Evolutionary conservation across 2,888 invertebrate species (phyloP).

Genomic region (Spodoptera picta): DNA sequence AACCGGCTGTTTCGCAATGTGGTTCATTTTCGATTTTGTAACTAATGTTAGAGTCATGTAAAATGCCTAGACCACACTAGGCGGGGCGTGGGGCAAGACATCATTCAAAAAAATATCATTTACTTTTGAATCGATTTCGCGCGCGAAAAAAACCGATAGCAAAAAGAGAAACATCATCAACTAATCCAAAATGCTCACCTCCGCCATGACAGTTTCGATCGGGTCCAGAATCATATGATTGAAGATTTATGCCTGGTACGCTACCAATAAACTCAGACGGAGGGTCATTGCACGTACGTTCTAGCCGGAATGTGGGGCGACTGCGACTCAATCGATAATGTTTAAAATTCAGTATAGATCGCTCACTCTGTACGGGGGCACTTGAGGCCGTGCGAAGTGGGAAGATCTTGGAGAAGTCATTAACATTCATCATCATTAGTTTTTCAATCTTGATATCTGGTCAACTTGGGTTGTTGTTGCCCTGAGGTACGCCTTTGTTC

Average conservation of each 20-base stretch:
- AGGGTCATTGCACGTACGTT: constrained; percentile 61
- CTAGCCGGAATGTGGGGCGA: constrained; percentile 75
- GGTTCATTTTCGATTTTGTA: too few relatives aligned
- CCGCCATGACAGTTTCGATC: constrained; percentile 34
- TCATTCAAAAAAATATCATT: too few relatives aligned
- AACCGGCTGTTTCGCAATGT: too few relatives aligned
- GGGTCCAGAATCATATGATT: constrained; percentile 54
- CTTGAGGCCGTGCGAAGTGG: constrained; percentile 49
- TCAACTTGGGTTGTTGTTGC: background rate
- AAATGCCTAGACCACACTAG: too few relatives aligned
- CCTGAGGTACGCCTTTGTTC: too few relatives aligned
- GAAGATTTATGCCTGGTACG: constrained; percentile 61
- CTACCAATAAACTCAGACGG: constrained; percentile 61
- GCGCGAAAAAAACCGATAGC: background rate
- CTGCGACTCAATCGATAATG: constrained; percentile 78
- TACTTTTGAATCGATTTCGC: too few relatives aligned
- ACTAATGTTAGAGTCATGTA: too few relatives aligned
- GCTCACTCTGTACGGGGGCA: constrained; percentile 65
- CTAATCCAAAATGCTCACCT: background rate
- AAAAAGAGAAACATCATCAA: constrained; percentile 12
- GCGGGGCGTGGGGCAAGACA: too few relatives aligned
- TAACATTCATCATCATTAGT: constrained; percentile 42
- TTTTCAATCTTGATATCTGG: constrained; percentile 41
- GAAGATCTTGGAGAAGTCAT: constrained; percentile 40
- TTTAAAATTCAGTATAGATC: constrained; percentile 80